phyloP scores from a whole-genome alignment of 2,888 invertebrate genomes.

The Drosophila phalerata region DNA sequence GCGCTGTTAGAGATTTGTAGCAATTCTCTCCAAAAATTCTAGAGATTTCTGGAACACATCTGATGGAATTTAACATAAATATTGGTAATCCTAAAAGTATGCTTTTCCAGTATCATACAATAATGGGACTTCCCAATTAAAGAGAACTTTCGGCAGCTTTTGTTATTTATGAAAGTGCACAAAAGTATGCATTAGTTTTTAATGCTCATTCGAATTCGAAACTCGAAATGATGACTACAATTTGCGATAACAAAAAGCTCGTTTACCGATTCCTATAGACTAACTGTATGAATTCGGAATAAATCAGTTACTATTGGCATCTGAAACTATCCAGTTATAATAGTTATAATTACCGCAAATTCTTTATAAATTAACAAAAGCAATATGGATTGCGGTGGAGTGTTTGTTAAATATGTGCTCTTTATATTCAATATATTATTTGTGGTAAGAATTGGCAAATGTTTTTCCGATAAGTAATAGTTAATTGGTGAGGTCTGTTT shows the following conservation, averaged over 20 bases:
- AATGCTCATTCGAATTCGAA: not conserved
- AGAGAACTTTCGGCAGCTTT: not conserved
- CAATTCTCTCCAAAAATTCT: too few species aligned
- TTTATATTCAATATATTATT: slow-evolving; percentile 92
- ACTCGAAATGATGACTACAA: not conserved
- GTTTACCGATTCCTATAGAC: not conserved
- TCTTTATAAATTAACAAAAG: not conserved
- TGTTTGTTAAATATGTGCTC: slow-evolving; percentile 92
- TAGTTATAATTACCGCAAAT: not conserved
- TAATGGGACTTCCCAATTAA: not conserved
- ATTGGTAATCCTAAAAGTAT: too few species aligned
- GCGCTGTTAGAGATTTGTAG: too few species aligned
- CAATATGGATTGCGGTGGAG: slow-evolving; percentile 90
- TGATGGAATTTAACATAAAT: too few species aligned
- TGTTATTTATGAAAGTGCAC: not conserved
- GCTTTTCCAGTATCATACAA: not conserved
- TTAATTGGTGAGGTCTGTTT: not conserved
- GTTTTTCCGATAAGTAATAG: not conserved
- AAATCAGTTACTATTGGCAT: slow-evolving; percentile 21
- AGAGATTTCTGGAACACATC: too few species aligned
- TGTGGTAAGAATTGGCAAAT: slow-evolving; percentile 88
- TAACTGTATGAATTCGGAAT: not conserved
- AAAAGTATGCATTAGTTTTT: slow-evolving; percentile 28
- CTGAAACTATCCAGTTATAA: slow-evolving; percentile 10
- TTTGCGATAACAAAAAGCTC: slow-evolving; percentile 36